Base-by-base conservation (phyloP, 2,888 invertebrate species). In the Polyommatus icarus region DNA sequence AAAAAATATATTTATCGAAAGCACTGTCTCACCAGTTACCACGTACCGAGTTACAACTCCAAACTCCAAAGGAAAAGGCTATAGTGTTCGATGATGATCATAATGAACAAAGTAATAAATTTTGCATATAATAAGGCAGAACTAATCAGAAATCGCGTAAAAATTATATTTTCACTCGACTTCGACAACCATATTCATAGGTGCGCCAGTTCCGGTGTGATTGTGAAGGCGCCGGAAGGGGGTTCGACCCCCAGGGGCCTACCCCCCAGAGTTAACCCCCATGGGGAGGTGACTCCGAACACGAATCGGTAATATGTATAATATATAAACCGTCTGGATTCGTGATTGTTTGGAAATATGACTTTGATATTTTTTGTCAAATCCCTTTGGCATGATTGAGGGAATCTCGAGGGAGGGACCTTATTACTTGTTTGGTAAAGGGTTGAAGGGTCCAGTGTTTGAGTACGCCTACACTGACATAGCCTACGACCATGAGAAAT, bases 171-270 rank as follows among this genome's bases (percentile, higher is more conserved):
- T 29, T 54, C n/a, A 46, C 40, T 46, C 32, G 10, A 73, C 54
- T 54, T 50, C 20, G 8, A 54, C 75, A 75, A 46, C 24, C 54
- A 54, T 73, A 75, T 75, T 75, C 75, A 54, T 73, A 73, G 46
- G 54, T 75, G 75, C 50, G 54, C 8, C 15, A 54, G 29, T 75
- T 73, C 24, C 73, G 24, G 46, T 24, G 75, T 50, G 75, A 75
- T 75, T 50, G 75, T 75, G 29, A 75, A 50, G 40, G 18, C 75
- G 20, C 29, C 75, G 54, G 75, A 75, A 75, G 29, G 20, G 24
- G 75, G 73, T 20, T 46, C 32, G 61, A 67, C 24, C 24, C 61
- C 61, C 15, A 29, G 12, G 24, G 24, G 29, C 29, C 15, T 6
- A 15, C 29, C 29, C 61, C 67, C 67, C 29, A 15, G 15, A 15